Conservation (phyloP, 2,113 vertebrate species). For the Machaerirhynchus nigripectus region DNA sequence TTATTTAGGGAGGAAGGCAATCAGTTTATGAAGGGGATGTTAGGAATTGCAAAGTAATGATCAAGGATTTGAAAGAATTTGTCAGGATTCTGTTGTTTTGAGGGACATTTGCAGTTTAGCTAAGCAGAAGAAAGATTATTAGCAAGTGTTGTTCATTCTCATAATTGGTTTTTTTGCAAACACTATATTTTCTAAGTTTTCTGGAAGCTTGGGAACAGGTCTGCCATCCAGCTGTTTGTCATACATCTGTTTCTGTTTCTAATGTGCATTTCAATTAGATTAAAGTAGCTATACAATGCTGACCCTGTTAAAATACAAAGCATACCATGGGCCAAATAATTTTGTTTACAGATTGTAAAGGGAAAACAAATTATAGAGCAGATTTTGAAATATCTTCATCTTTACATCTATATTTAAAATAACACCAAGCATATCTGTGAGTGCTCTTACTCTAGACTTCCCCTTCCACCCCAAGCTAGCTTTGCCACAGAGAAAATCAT, state of each 20-base stretch:
- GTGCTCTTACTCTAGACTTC: background rate
- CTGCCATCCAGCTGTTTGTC: background rate
- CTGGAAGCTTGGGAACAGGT: background rate
- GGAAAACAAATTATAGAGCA: background rate
- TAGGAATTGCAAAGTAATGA: background rate
- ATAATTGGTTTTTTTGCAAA: background rate
- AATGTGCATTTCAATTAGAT: background rate
- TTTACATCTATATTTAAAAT: background rate
- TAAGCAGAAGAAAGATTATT: background rate
- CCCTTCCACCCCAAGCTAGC: background rate
- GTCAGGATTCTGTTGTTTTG: background rate
- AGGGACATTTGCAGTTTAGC: background rate
- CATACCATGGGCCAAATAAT: background rate
- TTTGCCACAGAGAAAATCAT: background rate
- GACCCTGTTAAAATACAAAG: background rate
- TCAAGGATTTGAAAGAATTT: background rate
- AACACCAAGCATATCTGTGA: background rate
- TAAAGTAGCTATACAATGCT: background rate
- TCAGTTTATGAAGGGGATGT: background rate
- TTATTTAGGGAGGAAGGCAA: background rate
- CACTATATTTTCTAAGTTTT: background rate
- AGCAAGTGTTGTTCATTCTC: background rate
- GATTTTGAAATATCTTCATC: background rate
- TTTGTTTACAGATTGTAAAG: background rate
- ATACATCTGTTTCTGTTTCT: background rate